phyloP scores from a whole-genome alignment of 2,888 invertebrate species.

The Dryadula phaetusa region DNA sequence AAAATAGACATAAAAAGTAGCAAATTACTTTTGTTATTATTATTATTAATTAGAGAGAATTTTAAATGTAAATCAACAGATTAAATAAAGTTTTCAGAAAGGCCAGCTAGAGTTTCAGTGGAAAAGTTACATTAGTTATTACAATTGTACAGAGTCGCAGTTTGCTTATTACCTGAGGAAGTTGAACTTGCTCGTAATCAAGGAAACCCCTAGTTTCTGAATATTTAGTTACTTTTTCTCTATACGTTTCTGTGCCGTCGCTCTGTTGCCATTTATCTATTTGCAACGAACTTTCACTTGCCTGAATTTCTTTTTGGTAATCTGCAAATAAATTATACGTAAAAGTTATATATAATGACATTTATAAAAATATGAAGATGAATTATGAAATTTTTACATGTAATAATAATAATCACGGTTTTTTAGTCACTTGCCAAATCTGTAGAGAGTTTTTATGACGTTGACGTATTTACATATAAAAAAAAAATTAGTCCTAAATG shows the following conservation, averaged over 20 bases:
- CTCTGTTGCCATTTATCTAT: slow-evolving; percentile 58
- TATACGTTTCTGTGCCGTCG: slow-evolving; percentile 60
- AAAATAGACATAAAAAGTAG: no score
- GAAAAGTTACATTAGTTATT: not conserved
- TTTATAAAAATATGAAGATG: no score
- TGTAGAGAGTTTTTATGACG: no score
- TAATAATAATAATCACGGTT: no score
- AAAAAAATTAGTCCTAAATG: no score
- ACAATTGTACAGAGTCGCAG: not conserved
- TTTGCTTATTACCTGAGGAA: slow-evolving; percentile 32
- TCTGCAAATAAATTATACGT: slow-evolving; percentile 45
- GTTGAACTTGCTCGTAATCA: slow-evolving; percentile 21
- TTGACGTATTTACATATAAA: no score
- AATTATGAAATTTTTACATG: no score
- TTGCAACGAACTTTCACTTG: slow-evolving; percentile 51
- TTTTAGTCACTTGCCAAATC: no score
- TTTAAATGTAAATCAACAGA: not conserved
- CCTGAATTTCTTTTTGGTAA: slow-evolving; percentile 43
- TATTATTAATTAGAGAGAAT: no score
- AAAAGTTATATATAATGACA: not conserved
- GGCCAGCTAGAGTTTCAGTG: not conserved
- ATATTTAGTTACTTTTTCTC: slow-evolving; percentile 60
- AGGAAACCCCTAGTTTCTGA: slow-evolving; percentile 27
- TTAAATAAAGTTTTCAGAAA: not conserved
- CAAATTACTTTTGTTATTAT: no score